Conservation (phyloP, 2,797 vertebrate species). For the Aplochiton taeniatus region DNA sequence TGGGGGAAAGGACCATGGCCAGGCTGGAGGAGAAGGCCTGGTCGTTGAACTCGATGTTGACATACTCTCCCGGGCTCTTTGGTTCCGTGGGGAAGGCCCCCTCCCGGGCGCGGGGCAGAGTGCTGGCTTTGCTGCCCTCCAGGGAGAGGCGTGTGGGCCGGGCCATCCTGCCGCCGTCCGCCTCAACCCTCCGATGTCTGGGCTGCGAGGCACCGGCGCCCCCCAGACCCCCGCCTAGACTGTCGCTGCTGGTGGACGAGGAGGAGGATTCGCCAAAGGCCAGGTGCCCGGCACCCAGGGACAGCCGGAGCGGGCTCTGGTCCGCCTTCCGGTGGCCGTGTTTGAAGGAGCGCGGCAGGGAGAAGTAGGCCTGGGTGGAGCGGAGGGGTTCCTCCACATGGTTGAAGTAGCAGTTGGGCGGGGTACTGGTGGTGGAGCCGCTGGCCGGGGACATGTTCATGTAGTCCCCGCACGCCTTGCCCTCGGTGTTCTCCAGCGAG, state of each 20-base stretch:
- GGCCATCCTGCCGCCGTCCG: conserved; percentile 64
- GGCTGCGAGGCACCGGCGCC: conserved; percentile 52
- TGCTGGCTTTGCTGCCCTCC: conserved; percentile 82
- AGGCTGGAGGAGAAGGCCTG: conserved; percentile 70
- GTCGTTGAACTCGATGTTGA: conserved; percentile 83
- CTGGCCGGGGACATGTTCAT: conserved; percentile 89
- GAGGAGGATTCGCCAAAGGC: conserved; percentile 74
- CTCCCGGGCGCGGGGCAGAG: conserved; percentile 81
- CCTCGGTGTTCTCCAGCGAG: conserved; percentile 75
- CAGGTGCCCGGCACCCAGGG: conserved; percentile 74
- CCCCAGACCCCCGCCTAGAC: conserved; percentile 64
- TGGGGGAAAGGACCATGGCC: conserved; percentile 48
- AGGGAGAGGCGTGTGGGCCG: conserved; percentile 80
- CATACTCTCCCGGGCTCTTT: conserved; percentile 85
- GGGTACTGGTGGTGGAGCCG: conserved; percentile 82
- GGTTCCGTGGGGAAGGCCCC: conserved; percentile 78
- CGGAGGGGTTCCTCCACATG: conserved; percentile 66
- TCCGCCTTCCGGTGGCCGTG: conserved; percentile 71
- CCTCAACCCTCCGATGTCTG: conserved; percentile 70
- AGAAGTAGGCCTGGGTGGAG: conserved; percentile 82
- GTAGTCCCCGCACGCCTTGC: conserved; percentile 81
- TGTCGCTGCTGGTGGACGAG: conserved; percentile 84
- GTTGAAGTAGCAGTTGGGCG: conserved; percentile 81
- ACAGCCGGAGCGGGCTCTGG: conserved; percentile 66
- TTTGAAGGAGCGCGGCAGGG: conserved; percentile 85